Percentiles rank a stretch among this genome's conserved stretches.
These are phyloP conservation scores for pig (Sus scrofa) DNA, from an alignment of 2,113 vertebrate species.

Conservation along the genomic window T2T-Sscrofa CM000812.6:183353001-183353500, in stretches of 20 bases:
- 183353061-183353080: neutral
- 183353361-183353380: neutral
- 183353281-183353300: neutral
- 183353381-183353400: neutral
- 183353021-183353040: fast-evolving
- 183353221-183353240: neutral
- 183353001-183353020: neutral
- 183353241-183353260: neutral
- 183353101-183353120: neutral
- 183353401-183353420: neutral
- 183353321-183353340: neutral
- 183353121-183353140: neutral
- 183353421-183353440: neutral
- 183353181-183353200: neutral
- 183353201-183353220: neutral
- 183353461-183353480: neutral
- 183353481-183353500: neutral
- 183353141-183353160: neutral
- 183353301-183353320: neutral
- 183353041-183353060: neutral
- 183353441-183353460: neutral
- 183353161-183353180: neutral
- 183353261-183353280: neutral
- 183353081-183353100: neutral
- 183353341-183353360: neutral